A percentile compares a stretch with the other conserved stretches of the same genome.
These are phyloP conservation scores for Ectropis crepuscularia DNA, from an alignment of 2,888 invertebrate genomes.

Conservation along the genomic window DNA sequence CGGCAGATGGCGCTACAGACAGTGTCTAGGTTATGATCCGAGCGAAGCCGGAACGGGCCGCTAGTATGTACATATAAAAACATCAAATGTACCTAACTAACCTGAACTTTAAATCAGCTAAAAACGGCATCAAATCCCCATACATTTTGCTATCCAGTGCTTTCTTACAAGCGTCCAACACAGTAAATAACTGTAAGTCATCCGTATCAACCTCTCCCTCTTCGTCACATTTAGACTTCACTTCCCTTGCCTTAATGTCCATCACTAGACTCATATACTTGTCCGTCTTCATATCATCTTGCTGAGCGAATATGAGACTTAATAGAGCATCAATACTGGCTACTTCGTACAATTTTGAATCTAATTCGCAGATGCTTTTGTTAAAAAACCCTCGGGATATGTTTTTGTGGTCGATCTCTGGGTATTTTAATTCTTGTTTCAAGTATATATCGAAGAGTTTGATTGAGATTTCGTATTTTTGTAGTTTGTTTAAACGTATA, in stretches of 20 bases:
- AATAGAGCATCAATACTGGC: conserved; percentile 66
- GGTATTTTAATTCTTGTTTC: conserved; percentile 56
- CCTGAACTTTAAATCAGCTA: conserved; percentile 63
- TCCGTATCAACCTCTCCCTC: conserved; percentile 44
- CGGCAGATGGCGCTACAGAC: too few relatives aligned
- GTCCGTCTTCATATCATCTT: conserved; percentile 55
- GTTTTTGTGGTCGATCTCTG: conserved; percentile 58
- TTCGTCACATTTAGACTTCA: conserved; percentile 49
- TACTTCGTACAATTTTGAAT: conserved; percentile 57
- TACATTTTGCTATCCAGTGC: conserved; percentile 50
- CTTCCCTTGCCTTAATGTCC: conserved; percentile 70
- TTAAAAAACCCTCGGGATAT: conserved; percentile 70
- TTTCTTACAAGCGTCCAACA: conserved; percentile 56
- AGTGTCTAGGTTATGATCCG: too few relatives aligned
- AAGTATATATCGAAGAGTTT: conserved; percentile 68
- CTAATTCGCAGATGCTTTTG: conserved; percentile 73
- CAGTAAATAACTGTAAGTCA: conserved; percentile 56
- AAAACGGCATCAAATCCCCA: conserved; percentile 57
- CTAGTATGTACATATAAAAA: too few relatives aligned
- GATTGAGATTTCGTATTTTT: conserved; percentile 62
- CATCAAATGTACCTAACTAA: too few relatives aligned
- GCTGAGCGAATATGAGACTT: conserved; percentile 61
- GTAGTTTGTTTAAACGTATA: conserved; percentile 62
- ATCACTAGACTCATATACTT: conserved; percentile 74
- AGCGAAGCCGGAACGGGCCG: too few relatives aligned